Conservation (phyloP, 2,113 vertebrate genomes). For the Willisornis vidua region DNA sequence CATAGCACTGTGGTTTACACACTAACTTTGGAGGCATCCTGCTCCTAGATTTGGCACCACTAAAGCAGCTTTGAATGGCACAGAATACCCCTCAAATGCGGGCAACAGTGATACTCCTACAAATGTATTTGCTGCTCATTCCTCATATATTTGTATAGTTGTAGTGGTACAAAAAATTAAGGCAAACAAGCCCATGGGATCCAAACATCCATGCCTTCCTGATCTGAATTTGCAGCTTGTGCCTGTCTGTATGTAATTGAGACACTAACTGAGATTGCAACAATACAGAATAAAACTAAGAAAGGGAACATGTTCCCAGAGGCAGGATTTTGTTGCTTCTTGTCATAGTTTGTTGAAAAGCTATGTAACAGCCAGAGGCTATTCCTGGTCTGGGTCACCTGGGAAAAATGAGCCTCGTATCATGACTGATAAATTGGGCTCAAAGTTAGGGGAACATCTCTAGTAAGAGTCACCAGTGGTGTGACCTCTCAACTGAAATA, state of each 20-base stretch:
- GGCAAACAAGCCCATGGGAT: background rate
- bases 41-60: background rate
- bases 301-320: slow-evolving; percentile 50
- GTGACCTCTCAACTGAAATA: slow-evolving; percentile 54
- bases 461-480: background rate
- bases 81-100: background rate
- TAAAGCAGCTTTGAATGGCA: background rate
- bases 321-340: slow-evolving; percentile 71
- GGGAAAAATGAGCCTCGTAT: slow-evolving; percentile 65
- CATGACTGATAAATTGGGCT: slow-evolving; percentile 71
- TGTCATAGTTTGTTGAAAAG: slow-evolving; percentile 71
- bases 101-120: background rate
- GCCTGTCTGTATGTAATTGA: background rate
- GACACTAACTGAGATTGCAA: background rate
- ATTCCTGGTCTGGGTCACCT: slow-evolving; percentile 70
- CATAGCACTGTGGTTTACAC: background rate
- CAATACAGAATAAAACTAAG: slow-evolving; percentile 47
- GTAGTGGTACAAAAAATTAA: background rate
- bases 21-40: background rate
- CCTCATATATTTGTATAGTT: background rate
- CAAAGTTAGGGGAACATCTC: slow-evolving; percentile 62
- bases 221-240: slow-evolving; percentile 13
- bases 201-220: background rate
- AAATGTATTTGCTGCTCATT: background rate
- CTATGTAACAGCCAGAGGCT: slow-evolving; percentile 69